phyloP scores from a whole-genome alignment of 1,140 invertebrate species.

The Papilio polyxenes region DNA sequence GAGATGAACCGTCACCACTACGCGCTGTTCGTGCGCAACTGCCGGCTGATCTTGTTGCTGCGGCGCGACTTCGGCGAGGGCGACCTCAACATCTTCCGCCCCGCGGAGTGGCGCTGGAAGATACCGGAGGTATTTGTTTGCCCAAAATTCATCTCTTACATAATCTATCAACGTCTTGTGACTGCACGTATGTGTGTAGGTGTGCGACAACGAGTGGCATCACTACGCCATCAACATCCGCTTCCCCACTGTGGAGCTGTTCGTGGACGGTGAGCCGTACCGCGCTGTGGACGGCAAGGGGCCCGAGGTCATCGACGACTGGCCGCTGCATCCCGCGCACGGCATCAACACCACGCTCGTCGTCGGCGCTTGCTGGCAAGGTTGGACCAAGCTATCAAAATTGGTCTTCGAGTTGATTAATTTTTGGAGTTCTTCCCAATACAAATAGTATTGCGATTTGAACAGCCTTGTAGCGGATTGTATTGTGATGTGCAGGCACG shows the following conservation, averaged over 20 bases:
- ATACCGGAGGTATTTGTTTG: slow-evolving; percentile 84
- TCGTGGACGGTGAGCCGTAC: slow-evolving; percentile 93
- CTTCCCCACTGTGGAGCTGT: slow-evolving; percentile 93
- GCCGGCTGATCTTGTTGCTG: slow-evolving; percentile 95
- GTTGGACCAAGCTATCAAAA: slow-evolving; percentile 59
- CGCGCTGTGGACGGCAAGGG: slow-evolving; percentile 89
- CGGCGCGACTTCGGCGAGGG: slow-evolving; percentile 95
- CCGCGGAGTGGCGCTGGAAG: slow-evolving; percentile 99
- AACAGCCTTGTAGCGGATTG: background rate
- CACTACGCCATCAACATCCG: slow-evolving; percentile 97
- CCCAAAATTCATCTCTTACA: background rate
- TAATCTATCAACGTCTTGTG: background rate
- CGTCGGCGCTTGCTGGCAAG: slow-evolving; percentile 99
- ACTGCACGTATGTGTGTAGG: slow-evolving; percentile 73
- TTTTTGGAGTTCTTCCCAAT: background rate
- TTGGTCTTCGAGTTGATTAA: background rate
- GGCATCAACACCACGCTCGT: slow-evolving; percentile 96
- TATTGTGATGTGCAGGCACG: slow-evolving; percentile 81
- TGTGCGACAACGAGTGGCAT: slow-evolving; percentile 99
- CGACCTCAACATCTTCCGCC: slow-evolving; percentile 96
- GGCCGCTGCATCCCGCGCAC: slow-evolving; percentile 98
- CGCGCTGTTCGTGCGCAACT: slow-evolving; percentile 97
- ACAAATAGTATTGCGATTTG: background rate
- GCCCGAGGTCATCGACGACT: slow-evolving; percentile 99
- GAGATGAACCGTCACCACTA: slow-evolving; percentile 99